A percentile compares a stretch with the other conserved stretches of the same genome.
Evolutionary conservation across 2,888 invertebrate species (phyloP).

Genomic region (Microctonus aethiopoides): DNA sequence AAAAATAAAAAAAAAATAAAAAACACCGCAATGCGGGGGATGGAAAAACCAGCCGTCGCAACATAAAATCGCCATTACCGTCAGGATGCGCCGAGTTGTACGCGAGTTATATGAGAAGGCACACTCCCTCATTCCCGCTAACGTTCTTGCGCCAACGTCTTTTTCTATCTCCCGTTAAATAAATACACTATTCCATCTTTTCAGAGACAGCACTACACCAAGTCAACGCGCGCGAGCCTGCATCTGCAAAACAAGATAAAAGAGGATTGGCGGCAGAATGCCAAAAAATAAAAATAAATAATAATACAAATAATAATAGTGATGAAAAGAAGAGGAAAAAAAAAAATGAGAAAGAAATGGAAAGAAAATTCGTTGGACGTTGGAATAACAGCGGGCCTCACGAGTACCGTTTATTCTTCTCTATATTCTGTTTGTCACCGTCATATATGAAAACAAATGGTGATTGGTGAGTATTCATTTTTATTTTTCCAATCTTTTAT

Average conservation of each 20-base stretch:
- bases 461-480: neutral
- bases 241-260: conserved; percentile 22
- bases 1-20: conserved; percentile 34
- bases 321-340: neutral
- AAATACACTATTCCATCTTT: conserved; percentile 52
- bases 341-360: neutral
- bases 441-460: neutral
- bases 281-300: conserved; percentile 12
- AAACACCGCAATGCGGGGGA: conserved; percentile 38
- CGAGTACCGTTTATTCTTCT: conserved; percentile 2
- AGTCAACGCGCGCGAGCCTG: conserved; percentile 16
- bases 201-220: conserved; percentile 22
- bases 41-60: conserved; percentile 42
- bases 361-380: neutral
- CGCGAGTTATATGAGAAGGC: conserved; percentile 45
- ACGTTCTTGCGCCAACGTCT: conserved; percentile 35
- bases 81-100: conserved; percentile 38
- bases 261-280: conserved; percentile 18
- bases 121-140: neutral
- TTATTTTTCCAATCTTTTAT: neutral
- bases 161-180: conserved; percentile 51
- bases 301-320: neutral
- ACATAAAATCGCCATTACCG: conserved; percentile 60
- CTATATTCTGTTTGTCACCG: neutral
- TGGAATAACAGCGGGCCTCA: neutral